Base-by-base conservation (phyloP, 2,797 vertebrate species). In the Vespertilio murinus region DNA sequence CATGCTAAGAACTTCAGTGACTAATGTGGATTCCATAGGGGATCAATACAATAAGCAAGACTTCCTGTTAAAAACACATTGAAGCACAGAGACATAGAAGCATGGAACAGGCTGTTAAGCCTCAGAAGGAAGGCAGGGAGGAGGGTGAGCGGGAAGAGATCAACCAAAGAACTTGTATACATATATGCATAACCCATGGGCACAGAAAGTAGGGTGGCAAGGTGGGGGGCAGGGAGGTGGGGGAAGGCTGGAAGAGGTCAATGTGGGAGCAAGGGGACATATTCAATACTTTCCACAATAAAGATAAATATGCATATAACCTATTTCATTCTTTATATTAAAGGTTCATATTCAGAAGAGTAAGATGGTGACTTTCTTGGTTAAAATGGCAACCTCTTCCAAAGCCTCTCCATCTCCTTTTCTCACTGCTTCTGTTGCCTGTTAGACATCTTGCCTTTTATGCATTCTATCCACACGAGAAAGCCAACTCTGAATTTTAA, bases 401-500 rank as follows among this genome's bases (percentile, higher is more conserved):
- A 74, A 88, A 45, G 38, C 11, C 88, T 91, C 14, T n/a, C 33
- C 61, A 13, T 64, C 1, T 12, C 23, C 86, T 93, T 92, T 90
- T 54, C 81, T 79, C 54, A 35, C 17, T 42, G 20, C 65, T 33
- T 95, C 54, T 49, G 69, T 12, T 93, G 74, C 54, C 71, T 73
- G 17, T 42, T 84, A 52, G 71, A 65, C 87, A 69, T 35, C 47
- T 73, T 71, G n/a, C 30, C 42, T 89, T 89, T 56, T 67, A 89
- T 74, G 40, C 47, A 47, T 11, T 78, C 10, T 69, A 22, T 56
- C 88, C 78, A 85, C 49, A 47, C 56, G n/a, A 88, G 80, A 91
- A 94, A 83, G 20, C 7, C 77, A 85, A 45, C 56, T 69, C 42
- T 91, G 64, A 82, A 70, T 73, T 92, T 77, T 70, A 94, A 64